These are phyloP conservation scores for Zapus hudsonius DNA, from an alignment of 2,113 vertebrate species.

Conservation along the genomic window DNA sequence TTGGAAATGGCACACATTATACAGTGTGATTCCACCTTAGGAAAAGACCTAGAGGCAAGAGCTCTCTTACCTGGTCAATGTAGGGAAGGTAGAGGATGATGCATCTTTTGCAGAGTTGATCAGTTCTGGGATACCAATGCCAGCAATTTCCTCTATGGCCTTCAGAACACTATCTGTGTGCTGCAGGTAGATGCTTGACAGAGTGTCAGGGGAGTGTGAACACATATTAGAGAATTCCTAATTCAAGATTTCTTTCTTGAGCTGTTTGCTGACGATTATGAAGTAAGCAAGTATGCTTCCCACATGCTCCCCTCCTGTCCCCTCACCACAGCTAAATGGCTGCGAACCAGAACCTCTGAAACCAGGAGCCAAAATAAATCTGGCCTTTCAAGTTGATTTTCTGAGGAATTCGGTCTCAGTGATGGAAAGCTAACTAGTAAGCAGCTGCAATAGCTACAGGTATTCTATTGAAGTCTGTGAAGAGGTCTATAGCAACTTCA, in stretches of 20 bases:
- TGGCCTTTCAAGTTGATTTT: not conserved
- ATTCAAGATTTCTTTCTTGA: not conserved
- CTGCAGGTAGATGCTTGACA: conserved; percentile 92
- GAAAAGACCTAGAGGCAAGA: not conserved
- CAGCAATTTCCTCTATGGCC: conserved; percentile 94
- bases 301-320: not conserved
- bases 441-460: conserved; percentile 48
- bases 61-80: conserved; percentile 90
- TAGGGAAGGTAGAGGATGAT: conserved; percentile 92
- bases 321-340: not conserved
- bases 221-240: not conserved
- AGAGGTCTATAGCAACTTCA: conserved; percentile 63
- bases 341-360: not conserved
- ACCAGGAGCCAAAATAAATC: not conserved
- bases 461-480: conserved; percentile 73
- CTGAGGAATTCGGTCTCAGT: not conserved
- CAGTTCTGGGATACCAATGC: conserved; percentile 90
- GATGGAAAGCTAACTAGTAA: not conserved
- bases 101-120: conserved; percentile 90
- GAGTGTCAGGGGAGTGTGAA: not conserved
- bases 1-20: not conserved
- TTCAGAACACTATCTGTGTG: conserved; percentile 92
- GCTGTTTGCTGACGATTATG: not conserved
- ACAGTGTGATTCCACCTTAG: not conserved
- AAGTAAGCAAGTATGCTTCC: not conserved